Conservation (phyloP, 1,140 invertebrate genomes). For the Drosophila kepulauana region DNA sequence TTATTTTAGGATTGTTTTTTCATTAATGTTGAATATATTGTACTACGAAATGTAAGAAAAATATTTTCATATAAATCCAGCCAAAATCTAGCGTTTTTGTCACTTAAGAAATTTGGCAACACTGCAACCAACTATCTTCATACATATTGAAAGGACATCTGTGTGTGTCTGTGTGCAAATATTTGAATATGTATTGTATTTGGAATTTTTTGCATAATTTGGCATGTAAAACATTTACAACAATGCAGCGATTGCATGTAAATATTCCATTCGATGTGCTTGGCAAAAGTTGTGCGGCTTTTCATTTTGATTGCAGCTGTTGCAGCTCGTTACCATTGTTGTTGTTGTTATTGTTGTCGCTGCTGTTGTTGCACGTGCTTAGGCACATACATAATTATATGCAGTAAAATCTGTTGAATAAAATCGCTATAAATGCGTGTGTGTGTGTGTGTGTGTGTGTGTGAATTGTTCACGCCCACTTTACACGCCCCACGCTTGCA, state of each 20-base stretch:
- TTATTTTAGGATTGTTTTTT: too few relatives aligned
- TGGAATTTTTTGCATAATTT: slow-evolving; percentile 79
- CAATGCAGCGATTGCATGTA: slow-evolving; percentile 51
- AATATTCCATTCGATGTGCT: slow-evolving; percentile 48
- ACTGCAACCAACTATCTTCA: too few relatives aligned
- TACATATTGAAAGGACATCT: not conserved
- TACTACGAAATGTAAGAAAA: too few relatives aligned
- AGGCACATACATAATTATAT: slow-evolving; percentile 62
- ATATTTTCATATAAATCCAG: too few relatives aligned
- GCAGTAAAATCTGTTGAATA: slow-evolving; percentile 55
- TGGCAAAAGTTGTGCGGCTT: slow-evolving; percentile 65
- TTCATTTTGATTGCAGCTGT: slow-evolving; percentile 74
- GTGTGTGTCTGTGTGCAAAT: slow-evolving; percentile 40
- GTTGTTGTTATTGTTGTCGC: slow-evolving; percentile 24
- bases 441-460: not conserved
- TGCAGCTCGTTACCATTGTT: slow-evolving; percentile 35
- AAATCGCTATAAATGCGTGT: slow-evolving; percentile 33
- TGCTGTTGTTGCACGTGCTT: slow-evolving; percentile 24
- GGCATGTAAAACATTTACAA: slow-evolving; percentile 81
- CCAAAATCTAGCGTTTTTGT: too few relatives aligned
- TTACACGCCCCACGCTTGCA: slow-evolving; percentile 1
- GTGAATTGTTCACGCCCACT: not conserved
- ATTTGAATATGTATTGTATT: slow-evolving; percentile 79
- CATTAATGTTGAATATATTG: too few relatives aligned
- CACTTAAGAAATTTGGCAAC: too few relatives aligned